Conservation (phyloP, 1,140 invertebrate genomes). For the Heliconius nattereri region DNA sequence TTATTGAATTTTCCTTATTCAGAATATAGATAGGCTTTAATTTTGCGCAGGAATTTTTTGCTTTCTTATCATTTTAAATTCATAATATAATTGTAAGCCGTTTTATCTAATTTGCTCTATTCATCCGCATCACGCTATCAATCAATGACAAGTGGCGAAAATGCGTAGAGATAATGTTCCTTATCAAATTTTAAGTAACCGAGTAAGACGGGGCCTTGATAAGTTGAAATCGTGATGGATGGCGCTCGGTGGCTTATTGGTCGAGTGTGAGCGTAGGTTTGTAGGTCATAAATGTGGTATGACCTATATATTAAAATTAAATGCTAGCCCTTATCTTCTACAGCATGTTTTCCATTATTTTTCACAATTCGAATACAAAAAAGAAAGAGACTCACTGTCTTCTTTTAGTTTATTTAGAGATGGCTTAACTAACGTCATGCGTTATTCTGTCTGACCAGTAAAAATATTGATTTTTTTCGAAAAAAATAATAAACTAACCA, state of each 20-base stretch:
- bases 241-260: neutral
- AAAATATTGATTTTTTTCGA: too few relatives aligned
- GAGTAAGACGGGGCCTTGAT: conserved; percentile 50
- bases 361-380: too few relatives aligned
- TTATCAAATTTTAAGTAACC: conserved; percentile 64
- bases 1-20: neutral
- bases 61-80: neutral
- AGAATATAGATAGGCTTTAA: neutral
- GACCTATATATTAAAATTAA: conserved; percentile 16
- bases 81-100: conserved; percentile 15
- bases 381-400: too few relatives aligned
- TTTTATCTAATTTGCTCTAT: conserved; percentile 33
- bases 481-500: too few relatives aligned
- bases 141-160: conserved; percentile 51
- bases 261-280: conserved; percentile 1
- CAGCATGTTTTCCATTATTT: neutral
- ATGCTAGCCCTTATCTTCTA: neutral
- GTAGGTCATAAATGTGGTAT: conserved; percentile 4
- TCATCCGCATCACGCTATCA: conserved; percentile 40
- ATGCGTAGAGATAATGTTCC: conserved; percentile 42
- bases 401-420: too few relatives aligned
- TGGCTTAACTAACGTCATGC: too few relatives aligned
- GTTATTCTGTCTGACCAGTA: too few relatives aligned
- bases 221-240: conserved; percentile 29
- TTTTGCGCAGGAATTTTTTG: too few relatives aligned